These are phyloP conservation scores for Stictonetta naevosa DNA, from an alignment of 2,113 vertebrate genomes.

Conservation along the genomic window DNA sequence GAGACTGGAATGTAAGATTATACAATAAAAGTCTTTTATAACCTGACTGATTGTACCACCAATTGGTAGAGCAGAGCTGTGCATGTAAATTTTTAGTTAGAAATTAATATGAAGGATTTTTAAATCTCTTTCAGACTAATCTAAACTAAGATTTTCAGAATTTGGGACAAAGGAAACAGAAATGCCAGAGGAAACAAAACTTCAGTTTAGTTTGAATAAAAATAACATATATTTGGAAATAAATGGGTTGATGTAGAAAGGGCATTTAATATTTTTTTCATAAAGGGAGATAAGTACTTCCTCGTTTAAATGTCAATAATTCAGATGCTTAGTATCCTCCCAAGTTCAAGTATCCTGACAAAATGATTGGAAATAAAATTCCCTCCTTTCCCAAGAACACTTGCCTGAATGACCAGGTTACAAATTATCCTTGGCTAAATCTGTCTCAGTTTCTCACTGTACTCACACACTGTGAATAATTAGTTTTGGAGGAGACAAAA, in stretches of 20 bases:
- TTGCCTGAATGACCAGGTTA: background rate
- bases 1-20: background rate
- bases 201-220: background rate
- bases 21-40: background rate
- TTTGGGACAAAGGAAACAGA: background rate
- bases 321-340: background rate
- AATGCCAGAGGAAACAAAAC: background rate
- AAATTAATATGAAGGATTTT: background rate
- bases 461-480: constrained; percentile 11
- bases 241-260: background rate
- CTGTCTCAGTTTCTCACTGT: background rate
- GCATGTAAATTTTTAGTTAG: background rate
- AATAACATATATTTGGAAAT: background rate
- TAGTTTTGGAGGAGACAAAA: constrained; percentile 18
- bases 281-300: background rate
- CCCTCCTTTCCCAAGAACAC: background rate
- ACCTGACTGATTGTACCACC: background rate
- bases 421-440: constrained; percentile 4
- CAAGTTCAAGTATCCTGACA: background rate
- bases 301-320: background rate
- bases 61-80: background rate
- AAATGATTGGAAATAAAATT: background rate
- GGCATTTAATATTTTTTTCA: background rate
- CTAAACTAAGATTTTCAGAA: background rate
- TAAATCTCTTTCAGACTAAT: background rate